A percentile compares a stretch with the other conserved stretches of the same genome.
Conservation (phyloP, 2,113 vertebrate species). For the Rhinopomastus cyanomelas region DNA sequence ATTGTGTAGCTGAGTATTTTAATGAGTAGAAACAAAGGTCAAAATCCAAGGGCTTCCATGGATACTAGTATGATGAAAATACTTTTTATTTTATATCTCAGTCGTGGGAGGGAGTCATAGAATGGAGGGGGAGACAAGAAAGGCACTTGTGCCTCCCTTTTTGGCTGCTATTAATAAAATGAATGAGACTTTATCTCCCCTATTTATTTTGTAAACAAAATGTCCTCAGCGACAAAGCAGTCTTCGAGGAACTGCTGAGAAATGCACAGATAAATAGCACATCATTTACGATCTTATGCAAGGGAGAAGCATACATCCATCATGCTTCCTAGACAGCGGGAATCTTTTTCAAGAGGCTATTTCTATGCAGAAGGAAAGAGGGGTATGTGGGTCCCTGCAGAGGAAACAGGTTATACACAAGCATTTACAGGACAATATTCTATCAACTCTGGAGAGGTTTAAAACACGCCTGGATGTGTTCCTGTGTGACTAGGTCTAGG, state of each 20-base stretch:
- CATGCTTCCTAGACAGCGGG: not conserved
- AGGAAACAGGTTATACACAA: not conserved
- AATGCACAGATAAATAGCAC: not conserved
- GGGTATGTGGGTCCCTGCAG: not conserved
- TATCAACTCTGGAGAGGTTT: too few relatives aligned
- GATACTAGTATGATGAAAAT: not conserved
- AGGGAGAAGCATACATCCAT: not conserved
- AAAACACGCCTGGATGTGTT: too few relatives aligned
- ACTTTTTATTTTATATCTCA: not conserved
- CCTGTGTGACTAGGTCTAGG: too few relatives aligned
- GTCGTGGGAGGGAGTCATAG: not conserved
- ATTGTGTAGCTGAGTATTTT: not conserved
- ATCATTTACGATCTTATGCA: not conserved
- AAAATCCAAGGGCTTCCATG: not conserved
- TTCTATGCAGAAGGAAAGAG: not conserved
- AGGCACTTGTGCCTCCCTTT: not conserved
- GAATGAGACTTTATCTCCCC: conserved; percentile 23
- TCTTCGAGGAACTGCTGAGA: not conserved
- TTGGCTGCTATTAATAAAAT: conserved; percentile 5
- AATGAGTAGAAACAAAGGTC: conserved; percentile 15
- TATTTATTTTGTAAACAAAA: conserved; percentile 23
- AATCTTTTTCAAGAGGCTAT: not conserved
- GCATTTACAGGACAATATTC: not conserved
- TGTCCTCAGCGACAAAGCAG: not conserved
- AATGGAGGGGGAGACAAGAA: not conserved